Evolutionary conservation across 2,888 invertebrate genomes (phyloP), one percentile per base, ranked within the genome.

Genomic region (Desoria tigrina): DNA sequence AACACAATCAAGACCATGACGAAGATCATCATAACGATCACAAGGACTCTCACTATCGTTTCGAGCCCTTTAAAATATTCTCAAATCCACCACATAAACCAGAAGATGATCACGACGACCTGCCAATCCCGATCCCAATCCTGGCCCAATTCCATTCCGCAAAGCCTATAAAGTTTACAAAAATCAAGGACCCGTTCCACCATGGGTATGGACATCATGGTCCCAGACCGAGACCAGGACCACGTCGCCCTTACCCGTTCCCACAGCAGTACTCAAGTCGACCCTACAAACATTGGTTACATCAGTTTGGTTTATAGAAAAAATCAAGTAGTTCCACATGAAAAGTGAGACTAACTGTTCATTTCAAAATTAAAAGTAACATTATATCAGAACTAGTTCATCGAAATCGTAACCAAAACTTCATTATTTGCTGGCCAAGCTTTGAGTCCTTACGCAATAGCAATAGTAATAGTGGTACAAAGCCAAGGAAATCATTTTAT

Each of bases 91-190:
- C 64, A 2, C 65, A 61, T 32, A 59, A 58, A 54, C 23, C 28
- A 23, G 50, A 58, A 21, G 58, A 53, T 18, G 65, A 58, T 24
- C 32, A 32, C 32, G 32, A 32, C 4, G 32, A n/a, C n/a, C 57
- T 64, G 18, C 69, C 69, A 37, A 11, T 68, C 9, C 65, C 68
- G 9, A 51, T 71, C 23, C 71, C 71, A 53, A 66, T 71, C 0
- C 26, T 71, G 9, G 68, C 71, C 2, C 71, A 71, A 23, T 65
- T 71, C 24, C 68, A 68, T 39, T 39, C 62, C 2, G 39, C 63
- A 2, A 50, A 58, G 58, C 63, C 63, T 51, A 18, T 57, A n/a
- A 37, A 57, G 23, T 42, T 57, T 23, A 42, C 42, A 6, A 57
- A 57, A 42, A 18, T 57, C 11, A 37, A 39, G 42, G 4, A 45